These are phyloP conservation scores for Parnassius mnemosyne DNA, from an alignment of 2,888 invertebrate genomes.

Conservation along the genomic window DNA sequence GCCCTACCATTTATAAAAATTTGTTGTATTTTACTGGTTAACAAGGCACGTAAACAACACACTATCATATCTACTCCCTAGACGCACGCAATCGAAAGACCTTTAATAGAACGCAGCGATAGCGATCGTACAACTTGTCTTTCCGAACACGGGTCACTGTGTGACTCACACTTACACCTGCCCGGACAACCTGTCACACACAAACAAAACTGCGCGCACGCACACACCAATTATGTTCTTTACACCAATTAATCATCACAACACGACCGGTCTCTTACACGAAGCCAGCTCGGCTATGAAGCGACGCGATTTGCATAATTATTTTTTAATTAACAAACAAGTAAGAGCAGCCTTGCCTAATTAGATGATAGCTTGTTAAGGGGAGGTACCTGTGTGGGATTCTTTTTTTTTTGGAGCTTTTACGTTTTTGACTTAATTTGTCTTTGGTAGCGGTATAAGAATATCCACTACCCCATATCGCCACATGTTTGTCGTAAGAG, in stretches of 20 bases:
- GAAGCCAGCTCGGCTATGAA: slow-evolving; percentile 17
- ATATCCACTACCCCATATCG: too few species aligned
- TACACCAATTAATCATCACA: slow-evolving; percentile 22
- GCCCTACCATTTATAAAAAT: neutral
- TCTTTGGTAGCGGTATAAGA: too few species aligned
- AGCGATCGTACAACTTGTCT: neutral
- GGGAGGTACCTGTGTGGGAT: neutral
- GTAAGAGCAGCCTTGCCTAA: slow-evolving; percentile 25
- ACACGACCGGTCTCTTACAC: slow-evolving; percentile 2
- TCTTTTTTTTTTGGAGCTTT: neutral
- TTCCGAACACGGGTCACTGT: neutral
- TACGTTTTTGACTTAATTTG: too few species aligned
- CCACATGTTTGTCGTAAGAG: too few species aligned
- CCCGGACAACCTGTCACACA: neutral
- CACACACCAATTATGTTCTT: slow-evolving; percentile 7
- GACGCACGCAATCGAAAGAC: neutral
- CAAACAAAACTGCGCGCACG: neutral
- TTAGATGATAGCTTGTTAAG: slow-evolving; percentile 25
- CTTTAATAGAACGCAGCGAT: neutral
- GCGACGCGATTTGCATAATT: slow-evolving; percentile 25
- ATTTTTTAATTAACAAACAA: slow-evolving; percentile 28
- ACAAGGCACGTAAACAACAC: too few species aligned
- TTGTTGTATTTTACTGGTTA: neutral
- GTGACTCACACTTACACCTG: slow-evolving; percentile 1
- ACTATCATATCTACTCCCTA: neutral